These are phyloP conservation scores for Lepidotrigona ventralis DNA, from an alignment of 1,140 invertebrate genomes.

Conservation along the genomic window DNA sequence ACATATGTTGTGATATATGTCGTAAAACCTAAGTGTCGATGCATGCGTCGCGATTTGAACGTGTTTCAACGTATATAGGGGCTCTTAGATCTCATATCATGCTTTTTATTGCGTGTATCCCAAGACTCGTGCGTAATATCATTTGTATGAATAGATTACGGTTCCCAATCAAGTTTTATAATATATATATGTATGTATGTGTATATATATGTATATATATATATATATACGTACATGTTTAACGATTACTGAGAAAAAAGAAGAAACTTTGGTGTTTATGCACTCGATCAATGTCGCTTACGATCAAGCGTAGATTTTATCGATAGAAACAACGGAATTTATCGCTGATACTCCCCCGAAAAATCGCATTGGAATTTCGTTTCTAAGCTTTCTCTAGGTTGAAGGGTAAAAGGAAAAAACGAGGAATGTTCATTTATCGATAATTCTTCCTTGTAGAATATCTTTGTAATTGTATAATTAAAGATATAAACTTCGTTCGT, in stretches of 20 bases:
- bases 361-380: constrained; percentile 8
- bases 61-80: no score
- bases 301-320: constrained; percentile 35
- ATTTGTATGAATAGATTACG: neutral
- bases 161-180: constrained; percentile 39
- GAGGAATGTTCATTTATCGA: no score
- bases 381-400: constrained; percentile 36
- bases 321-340: constrained; percentile 16
- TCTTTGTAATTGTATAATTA: no score
- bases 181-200: neutral
- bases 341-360: no score
- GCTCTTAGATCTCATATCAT: constrained; percentile 6
- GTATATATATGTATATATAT: constrained; percentile 38
- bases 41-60: no score
- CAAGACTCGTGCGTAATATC: neutral
- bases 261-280: constrained; percentile 32
- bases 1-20: no score
- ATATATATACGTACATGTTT: constrained; percentile 14
- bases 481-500: no score
- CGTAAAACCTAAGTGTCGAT: no score
- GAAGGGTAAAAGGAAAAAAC: no score
- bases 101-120: constrained; percentile 11
- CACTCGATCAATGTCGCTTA: constrained; percentile 50
- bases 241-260: neutral
- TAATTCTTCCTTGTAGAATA: no score